These are phyloP conservation scores for Azemiops feae DNA, from an alignment of 2,113 vertebrate genomes.

Conservation along the genomic window DNA sequence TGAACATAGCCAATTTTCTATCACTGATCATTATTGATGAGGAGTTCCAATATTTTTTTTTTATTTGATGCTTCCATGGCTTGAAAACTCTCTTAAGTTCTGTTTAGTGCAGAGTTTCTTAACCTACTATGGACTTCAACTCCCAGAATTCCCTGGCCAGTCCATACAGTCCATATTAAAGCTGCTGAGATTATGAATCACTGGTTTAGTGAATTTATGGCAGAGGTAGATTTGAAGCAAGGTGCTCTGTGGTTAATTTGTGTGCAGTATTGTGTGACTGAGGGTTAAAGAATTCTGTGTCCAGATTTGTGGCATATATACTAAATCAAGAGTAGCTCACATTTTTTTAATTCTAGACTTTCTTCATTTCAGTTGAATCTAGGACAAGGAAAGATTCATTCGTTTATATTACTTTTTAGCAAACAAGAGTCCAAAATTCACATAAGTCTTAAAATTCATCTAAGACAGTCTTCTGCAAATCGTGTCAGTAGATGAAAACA, in stretches of 20 bases:
- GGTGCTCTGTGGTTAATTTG: background rate
- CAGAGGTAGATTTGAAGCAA: background rate
- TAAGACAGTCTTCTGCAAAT: background rate
- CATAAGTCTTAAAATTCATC: no score
- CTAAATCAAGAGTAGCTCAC: background rate
- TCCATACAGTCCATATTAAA: background rate
- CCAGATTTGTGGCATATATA: background rate
- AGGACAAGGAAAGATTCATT: background rate
- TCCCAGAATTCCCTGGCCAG: background rate
- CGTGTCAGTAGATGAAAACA: background rate
- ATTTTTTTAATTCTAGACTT: background rate
- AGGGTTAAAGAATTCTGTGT: background rate
- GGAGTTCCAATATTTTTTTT: background rate
- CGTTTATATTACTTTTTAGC: background rate
- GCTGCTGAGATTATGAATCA: background rate
- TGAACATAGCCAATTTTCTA: background rate
- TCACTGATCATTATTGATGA: background rate
- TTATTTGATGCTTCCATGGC: background rate
- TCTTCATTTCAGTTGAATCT: background rate
- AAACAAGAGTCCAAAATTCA: background rate
- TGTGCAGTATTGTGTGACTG: background rate
- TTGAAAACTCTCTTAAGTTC: background rate
- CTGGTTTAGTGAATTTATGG: background rate
- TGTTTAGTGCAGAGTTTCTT: background rate
- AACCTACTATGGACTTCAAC: background rate